These are phyloP conservation scores for Streblospio benedicti DNA, from an alignment of 1,140 invertebrate species.

Conservation along the genomic window DNA sequence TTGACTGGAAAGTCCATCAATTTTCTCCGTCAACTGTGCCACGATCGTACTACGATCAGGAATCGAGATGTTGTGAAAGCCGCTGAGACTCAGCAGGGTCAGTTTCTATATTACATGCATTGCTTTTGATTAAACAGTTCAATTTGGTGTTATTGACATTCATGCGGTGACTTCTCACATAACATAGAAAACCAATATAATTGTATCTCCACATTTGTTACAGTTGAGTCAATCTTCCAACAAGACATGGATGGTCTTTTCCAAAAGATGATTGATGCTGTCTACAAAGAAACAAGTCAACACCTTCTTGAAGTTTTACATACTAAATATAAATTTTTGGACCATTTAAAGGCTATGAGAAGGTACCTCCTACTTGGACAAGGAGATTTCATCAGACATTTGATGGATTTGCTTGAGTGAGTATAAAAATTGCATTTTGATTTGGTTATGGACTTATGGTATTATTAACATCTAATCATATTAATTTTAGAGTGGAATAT, in stretches of 20 bases:
- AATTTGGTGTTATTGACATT: too few relatives aligned
- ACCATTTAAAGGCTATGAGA: conserved; percentile 80
- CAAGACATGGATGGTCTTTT: conserved; percentile 65
- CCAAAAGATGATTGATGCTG: conserved; percentile 67
- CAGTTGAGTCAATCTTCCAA: conserved; percentile 61
- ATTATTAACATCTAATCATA: too few relatives aligned
- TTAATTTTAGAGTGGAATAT: too few relatives aligned
- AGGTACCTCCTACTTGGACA: conserved; percentile 85
- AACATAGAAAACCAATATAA: too few relatives aligned
- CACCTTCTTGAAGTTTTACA: conserved; percentile 77
- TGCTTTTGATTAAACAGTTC: too few relatives aligned
- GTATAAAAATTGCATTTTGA: conserved; percentile 38
- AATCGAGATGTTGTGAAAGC: conserved; percentile 56
- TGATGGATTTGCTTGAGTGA: conserved; percentile 83
- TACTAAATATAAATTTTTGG: conserved; percentile 76
- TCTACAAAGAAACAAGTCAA: conserved; percentile 76
- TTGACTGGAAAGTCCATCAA: conserved; percentile 91
- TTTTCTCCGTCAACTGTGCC: conserved; percentile 83
- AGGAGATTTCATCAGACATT: conserved; percentile 87
- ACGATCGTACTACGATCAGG: conserved; percentile 63
- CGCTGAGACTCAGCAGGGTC: conserved; percentile 42
- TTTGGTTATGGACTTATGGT: conserved; percentile 24
- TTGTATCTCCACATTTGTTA: too few relatives aligned
- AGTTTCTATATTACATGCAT: too few relatives aligned
- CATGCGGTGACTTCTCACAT: too few relatives aligned